A percentile compares a stretch with the other conserved stretches of the same genome.
Conservation (phyloP, 1,140 invertebrate genomes). For the Leptinotarsa texana region DNA sequence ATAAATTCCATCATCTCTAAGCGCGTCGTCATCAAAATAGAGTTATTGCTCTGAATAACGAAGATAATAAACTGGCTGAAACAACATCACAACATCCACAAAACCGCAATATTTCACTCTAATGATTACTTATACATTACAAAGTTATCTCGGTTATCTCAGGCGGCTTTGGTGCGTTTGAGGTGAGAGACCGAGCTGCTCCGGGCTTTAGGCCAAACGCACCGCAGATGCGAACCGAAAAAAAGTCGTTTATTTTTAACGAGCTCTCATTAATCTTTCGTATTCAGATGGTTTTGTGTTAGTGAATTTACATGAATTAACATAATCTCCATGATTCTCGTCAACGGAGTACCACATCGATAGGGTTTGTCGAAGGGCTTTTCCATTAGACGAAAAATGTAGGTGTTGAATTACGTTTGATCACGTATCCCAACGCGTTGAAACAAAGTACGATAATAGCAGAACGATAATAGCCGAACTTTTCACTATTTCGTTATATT, state of each 20-base stretch:
- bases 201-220: conserved; percentile 3
- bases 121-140: conserved; percentile 6
- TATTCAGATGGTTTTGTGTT: conserved; percentile 2
- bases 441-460: no score
- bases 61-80: conserved; percentile 6
- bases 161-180: conserved; percentile 4
- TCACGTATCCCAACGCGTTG: no score
- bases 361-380: no score
- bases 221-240: conserved; percentile 2
- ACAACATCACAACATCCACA: conserved; percentile 5
- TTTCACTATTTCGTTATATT: no score
- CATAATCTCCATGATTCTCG: background rate
- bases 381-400: no score
- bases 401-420: no score
- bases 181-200: background rate
- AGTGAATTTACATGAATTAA: conserved; percentile 4
- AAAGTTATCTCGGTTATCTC: conserved; percentile 3
- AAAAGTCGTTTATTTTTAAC: background rate
- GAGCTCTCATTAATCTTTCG: background rate
- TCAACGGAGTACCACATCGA: background rate
- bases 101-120: conserved; percentile 5
- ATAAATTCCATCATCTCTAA: background rate
- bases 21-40: background rate
- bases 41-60: background rate
- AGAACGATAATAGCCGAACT: no score